A percentile compares a stretch with the other conserved stretches of the same genome.
phyloP scores from a whole-genome alignment of 2,888 invertebrate species.

The Cheiracanthium punctorium region DNA sequence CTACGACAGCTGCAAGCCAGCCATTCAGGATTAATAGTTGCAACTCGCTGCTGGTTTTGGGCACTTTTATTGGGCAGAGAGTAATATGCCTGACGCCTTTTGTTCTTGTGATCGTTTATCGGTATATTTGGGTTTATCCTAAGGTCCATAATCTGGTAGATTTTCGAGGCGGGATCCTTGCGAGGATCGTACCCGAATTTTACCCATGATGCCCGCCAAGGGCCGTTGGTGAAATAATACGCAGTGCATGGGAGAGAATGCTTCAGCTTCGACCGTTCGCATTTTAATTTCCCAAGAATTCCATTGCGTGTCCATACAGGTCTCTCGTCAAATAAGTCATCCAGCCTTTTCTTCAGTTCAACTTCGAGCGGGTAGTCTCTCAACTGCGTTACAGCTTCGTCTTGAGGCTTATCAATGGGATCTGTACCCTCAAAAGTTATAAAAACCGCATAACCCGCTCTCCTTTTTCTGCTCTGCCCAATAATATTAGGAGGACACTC shows the following conservation, averaged over 20 bases:
- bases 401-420: conserved; percentile 20
- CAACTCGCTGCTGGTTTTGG: conserved; percentile 73
- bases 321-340: conserved; percentile 78
- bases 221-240: conserved; percentile 90
- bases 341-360: conserved; percentile 38
- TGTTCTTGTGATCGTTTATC: conserved; percentile 35
- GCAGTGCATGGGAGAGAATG: conserved; percentile 88
- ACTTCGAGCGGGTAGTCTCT: conserved; percentile 33
- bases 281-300: conserved; percentile 77
- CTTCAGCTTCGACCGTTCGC: conserved; percentile 79
- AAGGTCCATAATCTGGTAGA: conserved; percentile 93
- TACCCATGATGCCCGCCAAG: conserved; percentile 94
- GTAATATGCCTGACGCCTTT: conserved; percentile 20
- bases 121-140: conserved; percentile 71
- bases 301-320: conserved; percentile 93
- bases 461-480: conserved; percentile 56
- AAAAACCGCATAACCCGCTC: conserved; percentile 54
- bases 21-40: conserved; percentile 72
- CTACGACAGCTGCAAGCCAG: conserved; percentile 13
- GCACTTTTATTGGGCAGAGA: conserved; percentile 76
- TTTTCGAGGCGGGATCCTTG: conserved; percentile 84
- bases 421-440: conserved; percentile 58
- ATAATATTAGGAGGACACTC: conserved; percentile 65
- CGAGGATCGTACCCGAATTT: conserved; percentile 91
- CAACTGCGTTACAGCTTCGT: conserved; percentile 47